phyloP scores from a whole-genome alignment of 2,888 invertebrate species.

The Nasonia oneida region DNA sequence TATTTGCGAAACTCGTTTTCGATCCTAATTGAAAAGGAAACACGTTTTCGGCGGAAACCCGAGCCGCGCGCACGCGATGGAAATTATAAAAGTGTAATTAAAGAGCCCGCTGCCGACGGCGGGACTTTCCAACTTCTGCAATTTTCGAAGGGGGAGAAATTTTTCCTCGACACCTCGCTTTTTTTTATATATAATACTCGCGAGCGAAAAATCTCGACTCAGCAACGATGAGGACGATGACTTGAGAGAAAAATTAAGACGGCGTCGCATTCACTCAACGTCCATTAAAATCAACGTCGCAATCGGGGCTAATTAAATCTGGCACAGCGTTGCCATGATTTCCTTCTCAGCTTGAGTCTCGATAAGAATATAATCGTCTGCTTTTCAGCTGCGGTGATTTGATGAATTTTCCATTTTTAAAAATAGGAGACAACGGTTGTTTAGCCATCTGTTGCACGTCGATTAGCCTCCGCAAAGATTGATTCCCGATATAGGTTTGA shows the following conservation, averaged over 20 bases:
- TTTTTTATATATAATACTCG: no score
- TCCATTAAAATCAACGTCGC: constrained; percentile 59
- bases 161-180: neutral
- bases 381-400: neutral
- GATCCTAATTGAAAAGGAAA: neutral
- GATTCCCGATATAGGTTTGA: neutral
- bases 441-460: neutral
- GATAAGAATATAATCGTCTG: neutral
- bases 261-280: constrained; percentile 17
- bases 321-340: constrained; percentile 49
- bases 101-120: neutral
- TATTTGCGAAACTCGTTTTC: neutral
- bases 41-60: neutral
- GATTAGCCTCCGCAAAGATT: neutral
- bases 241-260: constrained; percentile 38
- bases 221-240: neutral
- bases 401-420: constrained; percentile 12
- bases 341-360: neutral
- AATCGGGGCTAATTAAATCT: constrained; percentile 69
- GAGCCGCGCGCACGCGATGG: neutral
- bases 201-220: neutral
- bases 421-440: neutral
- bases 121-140: constrained; percentile 3
- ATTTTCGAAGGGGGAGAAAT: neutral
- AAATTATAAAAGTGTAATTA: neutral